Evolutionary conservation across 2,888 invertebrate genomes (phyloP).

Genomic region (Digitonthophagus gazella): DNA sequence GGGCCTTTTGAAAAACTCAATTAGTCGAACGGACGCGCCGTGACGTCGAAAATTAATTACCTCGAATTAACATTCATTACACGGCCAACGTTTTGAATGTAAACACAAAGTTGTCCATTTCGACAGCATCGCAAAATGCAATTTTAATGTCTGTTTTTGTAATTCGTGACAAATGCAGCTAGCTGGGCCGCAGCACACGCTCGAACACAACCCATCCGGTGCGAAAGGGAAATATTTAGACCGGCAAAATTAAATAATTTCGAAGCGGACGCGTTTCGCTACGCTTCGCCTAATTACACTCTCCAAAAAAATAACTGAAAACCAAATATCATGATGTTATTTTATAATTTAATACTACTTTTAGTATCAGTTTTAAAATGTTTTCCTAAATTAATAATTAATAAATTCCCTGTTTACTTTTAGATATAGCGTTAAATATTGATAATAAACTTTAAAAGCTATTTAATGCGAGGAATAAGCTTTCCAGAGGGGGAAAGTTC

Average conservation of each 20-base stretch:
- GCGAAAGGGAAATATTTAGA: neutral
- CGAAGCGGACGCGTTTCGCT: no score
- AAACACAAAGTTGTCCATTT: slow-evolving; percentile 4
- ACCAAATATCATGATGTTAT: no score
- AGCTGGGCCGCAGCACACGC: neutral
- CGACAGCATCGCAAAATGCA: slow-evolving; percentile 2
- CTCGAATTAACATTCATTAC: slow-evolving; percentile 13
- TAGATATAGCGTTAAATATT: neutral
- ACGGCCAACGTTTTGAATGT: slow-evolving; percentile 8
- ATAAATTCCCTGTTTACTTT: neutral
- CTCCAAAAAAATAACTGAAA: no score
- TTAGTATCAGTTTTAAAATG: neutral
- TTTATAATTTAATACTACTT: neutral
- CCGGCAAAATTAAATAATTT: neutral
- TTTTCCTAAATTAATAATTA: no score
- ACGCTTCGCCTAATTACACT: no score
- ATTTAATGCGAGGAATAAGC: neutral
- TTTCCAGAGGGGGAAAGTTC: neutral
- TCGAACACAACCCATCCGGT: neutral
- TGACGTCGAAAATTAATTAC: slow-evolving; percentile 12
- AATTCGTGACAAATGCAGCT: slow-evolving; percentile 11
- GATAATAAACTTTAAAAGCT: neutral
- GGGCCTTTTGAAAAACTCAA: neutral
- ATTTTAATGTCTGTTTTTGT: slow-evolving; percentile 17
- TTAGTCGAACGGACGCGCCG: slow-evolving; percentile 6